phyloP scores from a whole-genome alignment of 2,888 invertebrate genomes.

The Acronicta leporina region DNA sequence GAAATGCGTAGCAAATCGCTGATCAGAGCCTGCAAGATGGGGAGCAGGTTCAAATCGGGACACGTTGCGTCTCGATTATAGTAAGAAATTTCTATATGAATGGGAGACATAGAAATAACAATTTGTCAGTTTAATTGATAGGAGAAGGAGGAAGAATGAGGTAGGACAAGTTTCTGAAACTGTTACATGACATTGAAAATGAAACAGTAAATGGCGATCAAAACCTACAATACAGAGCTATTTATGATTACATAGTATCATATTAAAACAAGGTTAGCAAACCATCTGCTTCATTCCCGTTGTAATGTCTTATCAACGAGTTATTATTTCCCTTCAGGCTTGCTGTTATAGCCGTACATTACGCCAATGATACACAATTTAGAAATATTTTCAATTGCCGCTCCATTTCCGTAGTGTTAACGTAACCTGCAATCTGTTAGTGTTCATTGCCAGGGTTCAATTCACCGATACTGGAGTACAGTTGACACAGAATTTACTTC shows the following conservation, averaged over 20 bases:
- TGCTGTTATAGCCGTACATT: conserved; percentile 25
- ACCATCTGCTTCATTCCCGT: not conserved
- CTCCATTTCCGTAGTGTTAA: conserved; percentile 33
- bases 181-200: not conserved
- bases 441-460: conserved; percentile 32
- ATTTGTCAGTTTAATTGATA: too few relatives aligned
- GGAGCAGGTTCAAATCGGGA: conserved; percentile 43
- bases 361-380: conserved; percentile 40
- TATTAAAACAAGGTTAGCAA: not conserved
- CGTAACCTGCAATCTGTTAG: conserved; percentile 37
- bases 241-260: not conserved
- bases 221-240: not conserved
- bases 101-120: not conserved
- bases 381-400: conserved; percentile 41
- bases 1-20: conserved; percentile 63
- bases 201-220: not conserved
- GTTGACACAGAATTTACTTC: conserved; percentile 58
- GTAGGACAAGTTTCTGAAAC: not conserved
- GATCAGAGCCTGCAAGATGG: conserved; percentile 54
- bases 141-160: not conserved
- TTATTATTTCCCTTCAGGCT: conserved; percentile 5
- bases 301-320: conserved; percentile 6
- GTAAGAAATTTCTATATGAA: conserved; percentile 27
- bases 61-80: conserved; percentile 45
- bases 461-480: conserved; percentile 34